Percentiles rank a stretch among this genome's conserved stretches.
Conservation (phyloP, 2,113 vertebrate genomes). For the Corydoras maculifer region DNA sequence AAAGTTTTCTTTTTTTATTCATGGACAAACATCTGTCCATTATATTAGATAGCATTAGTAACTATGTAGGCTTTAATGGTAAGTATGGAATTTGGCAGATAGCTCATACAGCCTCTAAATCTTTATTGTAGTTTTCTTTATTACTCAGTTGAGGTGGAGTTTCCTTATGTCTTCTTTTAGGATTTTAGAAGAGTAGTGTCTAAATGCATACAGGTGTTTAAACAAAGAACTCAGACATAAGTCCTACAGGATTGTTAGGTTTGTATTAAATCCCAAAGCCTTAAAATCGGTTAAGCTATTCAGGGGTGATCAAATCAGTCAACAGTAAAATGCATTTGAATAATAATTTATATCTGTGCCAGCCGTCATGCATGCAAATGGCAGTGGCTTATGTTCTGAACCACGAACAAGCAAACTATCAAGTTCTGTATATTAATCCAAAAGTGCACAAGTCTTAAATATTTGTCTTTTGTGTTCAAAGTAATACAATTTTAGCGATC, state of each 20-base stretch:
- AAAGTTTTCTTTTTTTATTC: too few relatives aligned
- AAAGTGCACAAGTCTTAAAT: too few relatives aligned
- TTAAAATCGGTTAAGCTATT: not conserved
- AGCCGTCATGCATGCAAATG: too few relatives aligned
- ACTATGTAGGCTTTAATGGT: too few relatives aligned
- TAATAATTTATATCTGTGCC: not conserved
- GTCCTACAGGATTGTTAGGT: not conserved
- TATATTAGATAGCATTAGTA: too few relatives aligned
- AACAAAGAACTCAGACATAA: not conserved
- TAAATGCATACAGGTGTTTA: conserved; percentile 1
- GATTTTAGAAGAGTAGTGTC: not conserved
- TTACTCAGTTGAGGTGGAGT: conserved; percentile 9
- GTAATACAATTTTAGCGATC: too few relatives aligned
- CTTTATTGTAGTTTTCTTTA: conserved; percentile 4
- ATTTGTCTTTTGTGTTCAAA: too few relatives aligned
- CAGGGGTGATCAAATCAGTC: not conserved
- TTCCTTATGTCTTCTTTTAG: conserved; percentile 1
- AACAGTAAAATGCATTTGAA: not conserved
- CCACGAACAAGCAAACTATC: too few relatives aligned
- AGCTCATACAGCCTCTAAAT: conserved; percentile 5
- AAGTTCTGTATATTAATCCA: too few relatives aligned
- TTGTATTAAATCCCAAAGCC: not conserved
- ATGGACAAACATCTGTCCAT: too few relatives aligned
- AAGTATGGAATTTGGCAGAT: not conserved
- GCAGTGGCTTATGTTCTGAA: too few relatives aligned